These are phyloP conservation scores for Synodontis membranacea DNA, from an alignment of 2,113 vertebrate genomes.

Conservation along the genomic window DNA sequence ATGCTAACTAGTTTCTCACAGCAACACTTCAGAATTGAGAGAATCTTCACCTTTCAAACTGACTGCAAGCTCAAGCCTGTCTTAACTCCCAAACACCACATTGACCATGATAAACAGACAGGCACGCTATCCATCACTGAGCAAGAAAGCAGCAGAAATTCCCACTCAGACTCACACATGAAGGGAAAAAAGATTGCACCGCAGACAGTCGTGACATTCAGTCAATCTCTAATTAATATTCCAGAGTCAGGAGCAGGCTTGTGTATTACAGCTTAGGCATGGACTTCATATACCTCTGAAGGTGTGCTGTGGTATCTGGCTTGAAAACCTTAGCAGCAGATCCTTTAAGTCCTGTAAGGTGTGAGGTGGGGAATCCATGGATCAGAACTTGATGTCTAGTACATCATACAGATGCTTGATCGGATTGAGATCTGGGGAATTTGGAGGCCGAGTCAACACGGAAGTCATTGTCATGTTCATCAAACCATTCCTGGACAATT, in stretches of 20 bases:
- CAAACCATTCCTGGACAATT: no score
- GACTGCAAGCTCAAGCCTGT: background rate
- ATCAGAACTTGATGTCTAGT: no score
- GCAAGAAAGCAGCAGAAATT: background rate
- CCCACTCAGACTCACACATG: conserved; percentile 19
- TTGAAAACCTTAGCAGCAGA: no score
- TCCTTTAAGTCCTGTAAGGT: no score
- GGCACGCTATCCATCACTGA: background rate
- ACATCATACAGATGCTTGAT: no score
- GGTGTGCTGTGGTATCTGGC: no score
- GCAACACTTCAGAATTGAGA: background rate
- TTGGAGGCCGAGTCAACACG: no score
- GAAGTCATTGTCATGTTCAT: no score
- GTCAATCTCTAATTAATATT: background rate
- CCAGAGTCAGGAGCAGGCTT: background rate
- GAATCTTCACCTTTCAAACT: background rate
- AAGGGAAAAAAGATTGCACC: background rate
- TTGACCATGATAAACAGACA: conserved; percentile 17
- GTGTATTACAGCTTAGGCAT: background rate
- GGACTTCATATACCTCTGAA: no score
- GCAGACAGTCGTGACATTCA: background rate
- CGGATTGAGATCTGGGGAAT: no score
- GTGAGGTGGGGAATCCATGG: no score
- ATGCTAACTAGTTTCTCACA: conserved; percentile 15
- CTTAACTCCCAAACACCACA: background rate